Evolutionary conservation across 2,113 vertebrate genomes (phyloP).

Genomic region (Naja naja): DNA sequence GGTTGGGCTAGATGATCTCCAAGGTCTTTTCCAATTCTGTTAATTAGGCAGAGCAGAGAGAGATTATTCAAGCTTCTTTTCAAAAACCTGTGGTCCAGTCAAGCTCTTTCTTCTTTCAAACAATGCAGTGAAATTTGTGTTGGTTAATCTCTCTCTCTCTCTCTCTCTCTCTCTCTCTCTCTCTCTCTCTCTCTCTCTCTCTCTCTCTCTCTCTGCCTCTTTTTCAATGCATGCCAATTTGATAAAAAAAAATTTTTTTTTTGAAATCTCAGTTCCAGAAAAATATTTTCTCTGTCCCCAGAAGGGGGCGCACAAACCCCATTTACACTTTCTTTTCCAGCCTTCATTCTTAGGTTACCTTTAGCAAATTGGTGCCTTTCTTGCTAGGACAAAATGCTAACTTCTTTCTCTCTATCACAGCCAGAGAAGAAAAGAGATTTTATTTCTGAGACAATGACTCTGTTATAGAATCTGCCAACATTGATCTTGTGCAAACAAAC

Average conservation of each 20-base stretch:
- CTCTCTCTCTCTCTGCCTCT: no score
- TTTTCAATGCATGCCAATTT: not conserved
- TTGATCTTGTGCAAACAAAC: conserved; percentile 52
- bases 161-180: not conserved
- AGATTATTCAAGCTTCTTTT: not conserved
- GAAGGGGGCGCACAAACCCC: conserved; percentile 16
- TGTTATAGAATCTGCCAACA: conserved; percentile 44
- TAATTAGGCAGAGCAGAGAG: not conserved
- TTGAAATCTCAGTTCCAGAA: not conserved
- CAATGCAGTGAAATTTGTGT: not conserved
- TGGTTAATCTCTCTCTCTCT: not conserved
- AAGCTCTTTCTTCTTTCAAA: not conserved
- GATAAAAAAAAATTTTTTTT: not conserved
- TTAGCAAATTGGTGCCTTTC: conserved; percentile 47
- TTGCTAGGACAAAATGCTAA: conserved; percentile 53
- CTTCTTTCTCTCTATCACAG: conserved; percentile 60
- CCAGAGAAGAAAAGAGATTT: conserved; percentile 59
- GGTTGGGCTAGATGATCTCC: no score
- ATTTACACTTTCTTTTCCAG: conserved; percentile 25
- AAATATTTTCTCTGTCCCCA: not conserved
- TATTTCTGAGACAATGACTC: conserved; percentile 61
- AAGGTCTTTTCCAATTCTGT: not conserved
- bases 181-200: no score
- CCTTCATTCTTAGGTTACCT: conserved; percentile 59
- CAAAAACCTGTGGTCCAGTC: not conserved